Evolutionary conservation across 2,113 vertebrate genomes (phyloP).

Genomic region (Ageneiosus marmoratus): DNA sequence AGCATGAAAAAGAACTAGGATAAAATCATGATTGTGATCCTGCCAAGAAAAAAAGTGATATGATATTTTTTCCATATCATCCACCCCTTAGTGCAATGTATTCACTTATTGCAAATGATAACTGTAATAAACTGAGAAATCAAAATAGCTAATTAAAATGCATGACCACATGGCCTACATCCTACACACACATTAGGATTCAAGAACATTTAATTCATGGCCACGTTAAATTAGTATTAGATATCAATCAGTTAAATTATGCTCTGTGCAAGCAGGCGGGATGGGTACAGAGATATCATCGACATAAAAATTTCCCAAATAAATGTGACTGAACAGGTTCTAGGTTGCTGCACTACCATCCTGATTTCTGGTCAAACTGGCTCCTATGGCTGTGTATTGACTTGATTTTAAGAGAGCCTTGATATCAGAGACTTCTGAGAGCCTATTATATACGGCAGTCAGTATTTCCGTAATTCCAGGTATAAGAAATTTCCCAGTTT

Average conservation of each 20-base stretch:
- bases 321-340: conserved; percentile 4
- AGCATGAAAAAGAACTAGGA: too few relatives aligned
- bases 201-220: not conserved
- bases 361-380: not conserved
- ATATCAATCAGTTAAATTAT: not conserved
- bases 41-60: too few relatives aligned
- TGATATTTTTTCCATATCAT: too few relatives aligned
- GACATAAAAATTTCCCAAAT: not conserved
- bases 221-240: not conserved
- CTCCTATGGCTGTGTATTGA: not conserved
- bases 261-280: not conserved
- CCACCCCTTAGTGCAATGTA: too few relatives aligned
- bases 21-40: too few relatives aligned
- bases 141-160: not conserved
- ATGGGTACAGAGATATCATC: not conserved
- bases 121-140: too few relatives aligned
- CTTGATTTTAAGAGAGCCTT: not conserved
- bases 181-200: not conserved
- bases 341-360: not conserved
- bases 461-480: not conserved
- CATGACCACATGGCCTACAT: not conserved
- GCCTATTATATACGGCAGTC: too few relatives aligned
- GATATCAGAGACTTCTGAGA: too few relatives aligned
- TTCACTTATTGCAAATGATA: too few relatives aligned
- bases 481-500: not conserved